Conservation (phyloP, 2,113 vertebrate species). For the Crotophaga sulcirostris region DNA sequence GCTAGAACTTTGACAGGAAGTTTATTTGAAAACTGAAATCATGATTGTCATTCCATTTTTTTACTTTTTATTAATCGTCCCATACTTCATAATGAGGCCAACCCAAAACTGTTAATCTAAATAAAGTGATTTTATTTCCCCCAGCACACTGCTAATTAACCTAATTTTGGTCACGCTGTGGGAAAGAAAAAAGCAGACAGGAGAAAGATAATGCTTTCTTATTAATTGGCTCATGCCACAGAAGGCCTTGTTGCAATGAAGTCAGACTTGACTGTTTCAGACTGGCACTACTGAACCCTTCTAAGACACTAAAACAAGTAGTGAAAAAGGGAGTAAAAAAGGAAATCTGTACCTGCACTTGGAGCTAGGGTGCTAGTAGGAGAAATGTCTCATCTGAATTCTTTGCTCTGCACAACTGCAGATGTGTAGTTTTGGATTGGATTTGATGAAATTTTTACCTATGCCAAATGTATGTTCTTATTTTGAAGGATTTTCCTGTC, state of each 20-base stretch:
- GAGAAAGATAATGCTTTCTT: neutral
- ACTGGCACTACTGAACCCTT: neutral
- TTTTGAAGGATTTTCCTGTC: neutral
- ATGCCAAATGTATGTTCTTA: neutral
- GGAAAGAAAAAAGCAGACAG: constrained; percentile 23
- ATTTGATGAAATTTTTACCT: neutral
- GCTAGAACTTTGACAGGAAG: neutral
- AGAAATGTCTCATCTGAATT: neutral
- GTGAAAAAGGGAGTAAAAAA: neutral
- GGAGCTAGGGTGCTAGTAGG: neutral
- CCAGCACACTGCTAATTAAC: constrained; percentile 51
- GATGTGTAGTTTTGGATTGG: neutral
- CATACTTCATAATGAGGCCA: constrained; percentile 17
- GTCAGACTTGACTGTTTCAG: neutral
- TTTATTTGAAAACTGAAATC: neutral
- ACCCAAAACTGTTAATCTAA: constrained; percentile 30
- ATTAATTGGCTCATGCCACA: constrained; percentile 21
- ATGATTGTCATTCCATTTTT: neutral
- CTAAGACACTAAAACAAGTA: neutral
- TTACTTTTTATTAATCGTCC: neutral
- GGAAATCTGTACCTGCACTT: neutral
- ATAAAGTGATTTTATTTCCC: constrained; percentile 44
- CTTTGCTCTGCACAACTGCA: neutral
- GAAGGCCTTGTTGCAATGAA: neutral
- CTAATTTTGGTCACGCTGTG: constrained; percentile 33